Percentiles rank a stretch among this genome's conserved stretches.
Conservation (phyloP, 2,888 invertebrate species). For the Plagodis dolabraria region DNA sequence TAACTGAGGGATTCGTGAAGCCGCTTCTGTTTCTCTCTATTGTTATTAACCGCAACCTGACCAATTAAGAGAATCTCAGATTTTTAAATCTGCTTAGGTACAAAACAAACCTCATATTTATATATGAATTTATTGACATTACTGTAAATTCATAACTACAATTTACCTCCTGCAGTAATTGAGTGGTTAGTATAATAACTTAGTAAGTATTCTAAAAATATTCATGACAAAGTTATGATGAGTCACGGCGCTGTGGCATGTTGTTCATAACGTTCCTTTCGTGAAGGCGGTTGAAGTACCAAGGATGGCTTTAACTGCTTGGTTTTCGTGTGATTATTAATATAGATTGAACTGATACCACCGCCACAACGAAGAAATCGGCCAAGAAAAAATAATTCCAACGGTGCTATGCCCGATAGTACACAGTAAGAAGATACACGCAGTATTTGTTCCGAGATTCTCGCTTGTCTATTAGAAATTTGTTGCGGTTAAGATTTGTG, state of each 20-base stretch:
- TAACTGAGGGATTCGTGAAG: conserved; percentile 36
- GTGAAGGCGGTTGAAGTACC: neutral
- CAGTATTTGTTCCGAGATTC: too few relatives aligned
- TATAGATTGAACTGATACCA: too few relatives aligned
- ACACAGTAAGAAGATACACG: too few relatives aligned
- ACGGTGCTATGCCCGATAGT: too few relatives aligned
- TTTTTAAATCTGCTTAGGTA: conserved; percentile 15
- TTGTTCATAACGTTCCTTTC: conserved; percentile 31
- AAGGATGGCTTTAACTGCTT: neutral
- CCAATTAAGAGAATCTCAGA: conserved; percentile 17
- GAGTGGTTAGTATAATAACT: conserved; percentile 32
- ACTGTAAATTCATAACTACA: conserved; percentile 23
- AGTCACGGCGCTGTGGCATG: conserved; percentile 50
- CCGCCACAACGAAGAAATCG: too few relatives aligned
- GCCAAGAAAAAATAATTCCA: too few relatives aligned
- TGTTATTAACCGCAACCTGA: conserved; percentile 26
- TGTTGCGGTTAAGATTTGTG: too few relatives aligned
- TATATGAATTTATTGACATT: conserved; percentile 17
- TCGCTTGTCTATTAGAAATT: too few relatives aligned
- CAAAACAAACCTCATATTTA: conserved; percentile 8
- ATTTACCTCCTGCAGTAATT: conserved; percentile 24
- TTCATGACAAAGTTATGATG: conserved; percentile 62
- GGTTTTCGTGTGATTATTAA: neutral
- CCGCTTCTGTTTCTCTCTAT: conserved; percentile 23
- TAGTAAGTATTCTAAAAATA: conserved; percentile 67